Percentiles rank a stretch among this genome's conserved stretches.
phyloP scores from a whole-genome alignment of 2,797 vertebrate genomes.

The Pantherophis alleghaniensis region DNA sequence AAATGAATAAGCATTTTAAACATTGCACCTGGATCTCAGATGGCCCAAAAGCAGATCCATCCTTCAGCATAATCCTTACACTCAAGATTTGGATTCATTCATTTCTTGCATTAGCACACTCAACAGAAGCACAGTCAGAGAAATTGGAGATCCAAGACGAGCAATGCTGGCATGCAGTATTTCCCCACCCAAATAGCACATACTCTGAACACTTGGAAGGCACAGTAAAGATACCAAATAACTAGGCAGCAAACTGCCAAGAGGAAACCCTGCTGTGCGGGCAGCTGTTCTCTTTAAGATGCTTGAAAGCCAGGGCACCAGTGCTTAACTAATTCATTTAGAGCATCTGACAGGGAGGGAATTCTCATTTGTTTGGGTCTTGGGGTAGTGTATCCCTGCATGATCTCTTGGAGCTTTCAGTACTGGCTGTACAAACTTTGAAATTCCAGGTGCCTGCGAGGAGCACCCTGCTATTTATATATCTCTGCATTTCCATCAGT shows the following conservation, averaged over 20 bases:
- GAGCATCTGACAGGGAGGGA: background rate
- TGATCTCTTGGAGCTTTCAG: slow-evolving; percentile 1
- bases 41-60: background rate
- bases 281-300: slow-evolving; percentile 34
- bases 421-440: slow-evolving; percentile 5
- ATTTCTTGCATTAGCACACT: background rate
- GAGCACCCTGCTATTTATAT: slow-evolving; percentile 13
- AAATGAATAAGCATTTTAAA: slow-evolving; percentile 28
- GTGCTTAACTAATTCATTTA: slow-evolving; percentile 32
- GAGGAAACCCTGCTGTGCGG: slow-evolving; percentile 32
- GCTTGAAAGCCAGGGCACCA: slow-evolving; percentile 9
- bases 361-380: slow-evolving; percentile 8
- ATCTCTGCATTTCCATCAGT: slow-evolving; percentile 1
- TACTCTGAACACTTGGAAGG: background rate
- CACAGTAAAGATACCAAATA: background rate
- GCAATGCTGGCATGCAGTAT: background rate
- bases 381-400: background rate
- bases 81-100: background rate
- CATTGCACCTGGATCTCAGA: background rate
- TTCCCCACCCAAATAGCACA: background rate
- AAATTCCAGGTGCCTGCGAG: background rate
- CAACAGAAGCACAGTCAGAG: background rate
- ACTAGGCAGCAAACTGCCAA: slow-evolving; percentile 8
- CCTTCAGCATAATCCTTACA: background rate
- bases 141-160: background rate